Conservation (phyloP, 1,140 invertebrate species). For the Campoletis sonorensis region DNA sequence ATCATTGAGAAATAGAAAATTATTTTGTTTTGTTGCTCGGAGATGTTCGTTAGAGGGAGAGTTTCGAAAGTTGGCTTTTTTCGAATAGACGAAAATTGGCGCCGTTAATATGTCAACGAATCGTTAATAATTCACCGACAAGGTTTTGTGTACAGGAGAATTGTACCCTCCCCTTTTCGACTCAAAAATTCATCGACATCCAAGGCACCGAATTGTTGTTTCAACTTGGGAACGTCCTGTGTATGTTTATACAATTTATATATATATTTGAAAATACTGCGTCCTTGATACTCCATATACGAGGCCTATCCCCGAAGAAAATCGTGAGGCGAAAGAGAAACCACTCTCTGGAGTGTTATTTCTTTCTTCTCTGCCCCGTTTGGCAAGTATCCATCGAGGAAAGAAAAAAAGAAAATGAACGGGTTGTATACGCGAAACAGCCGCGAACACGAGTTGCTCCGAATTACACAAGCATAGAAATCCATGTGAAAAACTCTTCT, state of each 20-base stretch:
- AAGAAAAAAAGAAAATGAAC: not conserved
- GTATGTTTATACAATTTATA: not conserved
- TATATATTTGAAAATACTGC: not conserved
- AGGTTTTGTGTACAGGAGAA: too few relatives aligned
- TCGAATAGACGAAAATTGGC: too few relatives aligned
- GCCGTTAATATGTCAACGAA: too few relatives aligned
- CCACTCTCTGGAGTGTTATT: not conserved
- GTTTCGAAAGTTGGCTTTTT: too few relatives aligned
- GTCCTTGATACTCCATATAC: not conserved
- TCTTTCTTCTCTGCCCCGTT: not conserved
- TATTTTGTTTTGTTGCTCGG: too few relatives aligned
- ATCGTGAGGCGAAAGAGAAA: not conserved
- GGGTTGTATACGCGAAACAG: not conserved
- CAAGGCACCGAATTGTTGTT: too few relatives aligned
- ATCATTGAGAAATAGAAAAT: too few relatives aligned
- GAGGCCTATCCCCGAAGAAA: not conserved
- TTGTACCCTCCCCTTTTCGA: too few relatives aligned
- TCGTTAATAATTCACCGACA: too few relatives aligned
- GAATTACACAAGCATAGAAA: not conserved
- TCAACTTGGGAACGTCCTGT: too few relatives aligned
- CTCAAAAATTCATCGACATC: too few relatives aligned
- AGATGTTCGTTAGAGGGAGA: too few relatives aligned
- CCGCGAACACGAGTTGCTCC: slow-evolving; percentile 31
- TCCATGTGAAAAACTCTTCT: not conserved
- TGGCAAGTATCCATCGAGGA: slow-evolving; percentile 24